phyloP scores from a whole-genome alignment of 2,888 invertebrate species.

The Strigamia maritima region DNA sequence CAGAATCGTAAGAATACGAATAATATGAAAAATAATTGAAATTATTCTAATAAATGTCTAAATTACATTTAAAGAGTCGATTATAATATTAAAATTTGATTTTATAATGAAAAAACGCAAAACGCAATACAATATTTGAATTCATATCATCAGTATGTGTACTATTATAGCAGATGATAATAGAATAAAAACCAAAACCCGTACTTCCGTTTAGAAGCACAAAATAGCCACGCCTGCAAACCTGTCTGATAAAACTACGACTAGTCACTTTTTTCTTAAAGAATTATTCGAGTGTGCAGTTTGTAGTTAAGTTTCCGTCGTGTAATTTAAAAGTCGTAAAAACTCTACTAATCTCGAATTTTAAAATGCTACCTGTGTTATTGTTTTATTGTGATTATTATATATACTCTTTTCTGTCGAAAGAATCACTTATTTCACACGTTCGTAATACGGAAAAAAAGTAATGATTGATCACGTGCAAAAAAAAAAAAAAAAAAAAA shows the following conservation, averaged over 20 bases:
- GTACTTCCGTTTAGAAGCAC: slow-evolving; percentile 17
- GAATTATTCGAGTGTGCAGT: slow-evolving; percentile 8
- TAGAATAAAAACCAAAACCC: background rate
- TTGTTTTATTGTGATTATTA: slow-evolving; percentile 1
- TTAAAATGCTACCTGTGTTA: background rate
- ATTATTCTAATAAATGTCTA: too few relatives aligned
- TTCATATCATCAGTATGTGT: too few relatives aligned
- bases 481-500: too few relatives aligned
- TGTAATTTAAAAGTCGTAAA: slow-evolving; percentile 17
- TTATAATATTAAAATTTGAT: too few relatives aligned
- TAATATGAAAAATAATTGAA: too few relatives aligned
- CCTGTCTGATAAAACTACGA: slow-evolving; percentile 18
- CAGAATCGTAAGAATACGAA: too few relatives aligned
- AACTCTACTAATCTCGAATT: slow-evolving; percentile 3
- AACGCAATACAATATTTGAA: background rate
- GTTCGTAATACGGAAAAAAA: background rate
- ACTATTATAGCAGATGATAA: too few relatives aligned
- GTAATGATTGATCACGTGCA: background rate
- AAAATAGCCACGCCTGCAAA: slow-evolving; percentile 1
- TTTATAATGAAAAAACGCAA: background rate
- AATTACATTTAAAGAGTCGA: too few relatives aligned
- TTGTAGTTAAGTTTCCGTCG: background rate
- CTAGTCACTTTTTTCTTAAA: background rate
- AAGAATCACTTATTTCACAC: slow-evolving; percentile 10
- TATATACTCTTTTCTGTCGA: background rate